A percentile compares a stretch with the other conserved stretches of the same genome.
These are phyloP conservation scores for Pterois miles DNA, from an alignment of 2,797 vertebrate species.

Conservation along the genomic window DNA sequence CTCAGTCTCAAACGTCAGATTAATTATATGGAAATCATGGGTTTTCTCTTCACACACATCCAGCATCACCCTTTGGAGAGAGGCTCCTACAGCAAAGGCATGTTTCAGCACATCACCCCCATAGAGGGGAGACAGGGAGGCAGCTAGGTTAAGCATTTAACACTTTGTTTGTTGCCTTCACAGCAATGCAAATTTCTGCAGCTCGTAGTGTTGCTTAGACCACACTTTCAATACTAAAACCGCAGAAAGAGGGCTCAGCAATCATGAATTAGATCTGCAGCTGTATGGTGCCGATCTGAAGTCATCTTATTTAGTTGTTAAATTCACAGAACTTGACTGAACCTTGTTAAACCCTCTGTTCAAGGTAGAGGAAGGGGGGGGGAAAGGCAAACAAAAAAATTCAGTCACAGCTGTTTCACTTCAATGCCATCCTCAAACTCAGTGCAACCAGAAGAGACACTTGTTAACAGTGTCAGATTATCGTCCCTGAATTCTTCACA, in stretches of 20 bases:
- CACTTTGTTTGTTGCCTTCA: slow-evolving; percentile 43
- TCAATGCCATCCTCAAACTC: slow-evolving; percentile 62
- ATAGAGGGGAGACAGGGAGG: slow-evolving; percentile 51
- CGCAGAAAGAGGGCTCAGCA: slow-evolving; percentile 15
- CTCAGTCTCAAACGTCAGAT: slow-evolving; percentile 30
- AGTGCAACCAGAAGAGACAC: slow-evolving; percentile 68
- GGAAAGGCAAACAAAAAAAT: not conserved
- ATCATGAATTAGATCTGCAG: slow-evolving; percentile 24
- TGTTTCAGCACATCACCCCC: slow-evolving; percentile 53
- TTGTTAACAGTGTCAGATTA: slow-evolving; percentile 43
- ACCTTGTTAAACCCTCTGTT: slow-evolving; percentile 26
- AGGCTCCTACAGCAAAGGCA: slow-evolving; percentile 65
- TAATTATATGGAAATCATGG: slow-evolving; percentile 24
- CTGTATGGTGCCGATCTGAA: slow-evolving; percentile 54
- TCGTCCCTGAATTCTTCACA: slow-evolving; percentile 63
- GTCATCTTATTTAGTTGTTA: slow-evolving; percentile 28
- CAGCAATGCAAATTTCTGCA: slow-evolving; percentile 25
- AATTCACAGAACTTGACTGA: slow-evolving; percentile 58
- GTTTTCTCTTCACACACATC: slow-evolving; percentile 33
- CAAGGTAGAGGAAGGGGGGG: slow-evolving; percentile 2
- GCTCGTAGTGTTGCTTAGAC: slow-evolving; percentile 16
- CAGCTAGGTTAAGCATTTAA: slow-evolving; percentile 52
- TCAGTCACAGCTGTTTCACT: slow-evolving; percentile 62
- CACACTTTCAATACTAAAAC: slow-evolving; percentile 12
- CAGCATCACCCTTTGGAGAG: slow-evolving; percentile 41